phyloP scores from a whole-genome alignment of 2,797 vertebrate genomes.

The Oreochromis mossambicus region DNA sequence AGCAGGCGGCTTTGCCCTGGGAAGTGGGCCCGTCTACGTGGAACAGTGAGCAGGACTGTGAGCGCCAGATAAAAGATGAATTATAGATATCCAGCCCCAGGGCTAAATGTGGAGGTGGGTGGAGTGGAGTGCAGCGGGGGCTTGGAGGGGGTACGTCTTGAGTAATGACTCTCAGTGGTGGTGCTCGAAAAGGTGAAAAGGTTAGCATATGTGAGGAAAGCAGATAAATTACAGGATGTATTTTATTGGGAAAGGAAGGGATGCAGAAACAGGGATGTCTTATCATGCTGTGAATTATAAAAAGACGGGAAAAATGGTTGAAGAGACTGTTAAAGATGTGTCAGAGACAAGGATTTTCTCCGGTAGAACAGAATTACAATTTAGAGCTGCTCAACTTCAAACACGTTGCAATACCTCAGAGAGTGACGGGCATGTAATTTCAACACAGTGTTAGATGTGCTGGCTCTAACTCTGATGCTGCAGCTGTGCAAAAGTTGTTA shows the following conservation, averaged over 20 bases:
- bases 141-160: constrained; percentile 7
- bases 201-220: constrained; percentile 32
- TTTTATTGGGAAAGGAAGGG: constrained; percentile 11
- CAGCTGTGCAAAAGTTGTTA: constrained; percentile 38
- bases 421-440: constrained; percentile 51
- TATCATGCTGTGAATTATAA: constrained; percentile 30
- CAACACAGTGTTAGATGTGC: constrained; percentile 48
- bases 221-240: constrained; percentile 39
- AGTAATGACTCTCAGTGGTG: constrained; percentile 64
- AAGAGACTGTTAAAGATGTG: constrained; percentile 43
- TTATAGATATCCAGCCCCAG: constrained; percentile 70
- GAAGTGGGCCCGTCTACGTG: constrained; percentile 78
- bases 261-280: constrained; percentile 12
- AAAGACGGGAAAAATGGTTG: background rate
- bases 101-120: constrained; percentile 59
- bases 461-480: constrained; percentile 25
- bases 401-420: constrained; percentile 43
- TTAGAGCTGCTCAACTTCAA: constrained; percentile 55
- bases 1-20: constrained; percentile 71
- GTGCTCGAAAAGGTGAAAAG: constrained; percentile 41
- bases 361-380: constrained; percentile 53
- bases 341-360: constrained; percentile 55
- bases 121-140: background rate
- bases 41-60: constrained; percentile 71
- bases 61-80: constrained; percentile 80